Evolutionary conservation across 2,888 invertebrate genomes (phyloP), one percentile per base, ranked within the genome.

Genomic region (Epinotia nisella): DNA sequence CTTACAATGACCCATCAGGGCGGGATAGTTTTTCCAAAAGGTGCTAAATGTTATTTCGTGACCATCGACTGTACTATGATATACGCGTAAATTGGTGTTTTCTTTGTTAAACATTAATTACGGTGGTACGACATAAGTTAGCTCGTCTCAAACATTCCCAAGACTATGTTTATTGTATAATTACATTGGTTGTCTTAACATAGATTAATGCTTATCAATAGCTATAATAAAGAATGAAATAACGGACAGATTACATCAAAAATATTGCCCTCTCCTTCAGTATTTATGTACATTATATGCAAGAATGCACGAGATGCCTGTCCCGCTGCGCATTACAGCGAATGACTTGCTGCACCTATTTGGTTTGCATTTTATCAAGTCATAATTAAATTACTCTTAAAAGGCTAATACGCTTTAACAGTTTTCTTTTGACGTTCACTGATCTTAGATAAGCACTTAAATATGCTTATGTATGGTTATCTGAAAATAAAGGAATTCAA

Each of bases 31-130:
- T 84, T 81, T 81, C 81, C 79, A 81, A 82, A 81, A 89, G 89
- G 90, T 91, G 92, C 87, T 92, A 92, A 93, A 84, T 84, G 80
- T 80, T 79, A 81, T 83, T 88, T 87, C 92, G 91, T 92, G 92
- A 89, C 86, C 84, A 83, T 83, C 85, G 84, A 87, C 88, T 87
- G 84, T 81, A 80, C 78, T 79, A 82, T 87, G 88, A 88, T 85
- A 87, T 84, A 81, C 76, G 83, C 85, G 88, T 86, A 80, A 88
- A 90, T 88, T 87, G 83, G 80, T 85, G 87, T 87, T 88, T 87
- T 86, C 87, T 85, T 81, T 77, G 71, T 76, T 75, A 77, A 75
- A 74, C 72, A 75, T 71, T 74, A 76, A 74, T 75, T 75, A 58
- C 51, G 17, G 68, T 53, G 41, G 67, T 67, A 56, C 56, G 71